Base-by-base conservation (phyloP, 1,140 invertebrate genomes). In the Saccostrea cuccullata region DNA sequence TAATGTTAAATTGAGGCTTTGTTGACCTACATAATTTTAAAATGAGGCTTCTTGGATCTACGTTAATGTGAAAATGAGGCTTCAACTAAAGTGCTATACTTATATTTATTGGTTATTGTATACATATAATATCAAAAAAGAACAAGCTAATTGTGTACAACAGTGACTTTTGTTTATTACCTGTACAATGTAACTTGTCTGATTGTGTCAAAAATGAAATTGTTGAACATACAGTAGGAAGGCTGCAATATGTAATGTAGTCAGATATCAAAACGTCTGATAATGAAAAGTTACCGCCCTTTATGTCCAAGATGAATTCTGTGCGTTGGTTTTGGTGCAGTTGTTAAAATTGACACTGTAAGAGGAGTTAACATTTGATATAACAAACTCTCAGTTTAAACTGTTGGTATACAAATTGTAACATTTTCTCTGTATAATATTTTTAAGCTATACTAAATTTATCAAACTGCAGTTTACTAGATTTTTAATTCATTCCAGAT, bases 401-500 rank as follows among this genome's bases (percentile, higher is more conserved):
- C 9, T 47, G 47, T 8, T 47, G 47, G 5, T 47, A 47, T 47
- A 47, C 47, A 0, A 47, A 47, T 47, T 47, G 47, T 47, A 47
- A 47, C 47, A 6, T 47, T 36, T 47, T 47, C 47, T 47, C 47
- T 47, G 47, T 47, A 36, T 36, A 36, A 36, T 60, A 64, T 64
- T 64, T 64, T 64, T 64, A 64, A 64, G 26, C 23, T 77, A 30
- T 77, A 77, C 30, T 30, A 30, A 77, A 15, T 77, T 36, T 77
- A 77, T 77, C 70, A 77, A 77, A 77, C 70, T 36, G 12, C 23
- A 11, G 30, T 30, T 77, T 36, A 36, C 30, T 36, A 77, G 26
- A 77, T 77, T 77, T 77, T 77, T 77, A 77, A 77, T 30, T 77
- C 70, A 77, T 77, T 77, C 70, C 70, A 77, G 23, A 30, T 36